Percentiles rank a stretch among this genome's conserved stretches.
Evolutionary conservation across 2,888 invertebrate genomes (phyloP).

Genomic region (Patella pellucida): DNA sequence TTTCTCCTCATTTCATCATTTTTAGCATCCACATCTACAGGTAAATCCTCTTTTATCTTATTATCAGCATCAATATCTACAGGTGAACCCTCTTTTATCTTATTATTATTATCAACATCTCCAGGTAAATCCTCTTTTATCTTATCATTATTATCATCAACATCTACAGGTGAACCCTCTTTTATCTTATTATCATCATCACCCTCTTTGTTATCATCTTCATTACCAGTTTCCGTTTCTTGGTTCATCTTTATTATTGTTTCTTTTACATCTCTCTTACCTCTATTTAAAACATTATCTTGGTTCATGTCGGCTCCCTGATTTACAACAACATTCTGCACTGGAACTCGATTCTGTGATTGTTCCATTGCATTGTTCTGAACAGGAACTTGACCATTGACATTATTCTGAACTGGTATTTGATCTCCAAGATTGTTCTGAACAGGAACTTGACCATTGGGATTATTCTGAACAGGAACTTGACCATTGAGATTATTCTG

Average conservation of each 20-base stretch:
- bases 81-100: not conserved
- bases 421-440: not conserved
- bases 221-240: no score
- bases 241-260: no score
- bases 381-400: not conserved
- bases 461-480: not conserved
- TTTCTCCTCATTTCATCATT: not conserved
- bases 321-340: no score
- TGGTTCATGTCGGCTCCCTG: no score
- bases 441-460: not conserved
- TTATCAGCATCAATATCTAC: no score
- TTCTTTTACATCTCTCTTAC: no score
- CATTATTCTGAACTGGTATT: not conserved
- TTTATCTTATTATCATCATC: no score
- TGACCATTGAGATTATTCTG: not conserved
- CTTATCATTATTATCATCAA: not conserved
- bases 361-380: not conserved
- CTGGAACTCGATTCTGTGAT: no score
- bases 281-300: no score
- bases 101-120: not conserved
- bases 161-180: not conserved
- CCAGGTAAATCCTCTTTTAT: not conserved
- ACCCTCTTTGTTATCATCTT: no score
- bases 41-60: not conserved
- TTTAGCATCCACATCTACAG: not conserved